phyloP scores from a whole-genome alignment of 1,140 invertebrate genomes.

The Trachelipus rathkii region DNA sequence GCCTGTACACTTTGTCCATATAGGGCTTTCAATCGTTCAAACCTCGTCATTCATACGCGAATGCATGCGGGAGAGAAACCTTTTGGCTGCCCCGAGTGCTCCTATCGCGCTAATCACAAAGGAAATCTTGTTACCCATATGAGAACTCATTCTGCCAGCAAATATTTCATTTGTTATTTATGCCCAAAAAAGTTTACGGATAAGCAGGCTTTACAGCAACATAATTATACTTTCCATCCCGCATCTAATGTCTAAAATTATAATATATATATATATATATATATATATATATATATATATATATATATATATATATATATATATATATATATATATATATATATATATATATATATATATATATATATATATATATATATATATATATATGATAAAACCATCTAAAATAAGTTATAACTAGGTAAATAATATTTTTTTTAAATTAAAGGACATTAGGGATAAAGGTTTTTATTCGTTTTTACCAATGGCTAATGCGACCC shows the following conservation, averaged over 20 bases:
- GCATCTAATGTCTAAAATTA: no score
- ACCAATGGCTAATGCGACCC: not conserved
- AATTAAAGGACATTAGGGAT: no score
- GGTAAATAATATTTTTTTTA: no score
- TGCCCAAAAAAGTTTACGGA: slow-evolving; percentile 21
- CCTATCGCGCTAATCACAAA: slow-evolving; percentile 29
- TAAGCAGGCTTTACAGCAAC: not conserved
- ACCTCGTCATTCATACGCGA: slow-evolving; percentile 11
- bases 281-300: not conserved
- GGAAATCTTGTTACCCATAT: slow-evolving; percentile 24
- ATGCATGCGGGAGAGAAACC: slow-evolving; percentile 33
- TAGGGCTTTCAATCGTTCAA: slow-evolving; percentile 11
- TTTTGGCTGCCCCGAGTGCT: slow-evolving; percentile 23
- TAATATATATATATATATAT: not conserved
- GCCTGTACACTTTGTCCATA: slow-evolving; percentile 16
- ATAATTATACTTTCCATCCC: not conserved
- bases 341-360: no score
- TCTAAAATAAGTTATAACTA: no score
- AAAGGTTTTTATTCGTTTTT: no score
- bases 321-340: no score
- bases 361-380: no score
- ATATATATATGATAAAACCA: no score
- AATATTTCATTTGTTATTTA: slow-evolving; percentile 18
- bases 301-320: not conserved
- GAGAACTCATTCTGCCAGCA: slow-evolving; percentile 25